Base-by-base conservation (phyloP, 1,140 invertebrate species). In the Monomorium pharaonis region DNA sequence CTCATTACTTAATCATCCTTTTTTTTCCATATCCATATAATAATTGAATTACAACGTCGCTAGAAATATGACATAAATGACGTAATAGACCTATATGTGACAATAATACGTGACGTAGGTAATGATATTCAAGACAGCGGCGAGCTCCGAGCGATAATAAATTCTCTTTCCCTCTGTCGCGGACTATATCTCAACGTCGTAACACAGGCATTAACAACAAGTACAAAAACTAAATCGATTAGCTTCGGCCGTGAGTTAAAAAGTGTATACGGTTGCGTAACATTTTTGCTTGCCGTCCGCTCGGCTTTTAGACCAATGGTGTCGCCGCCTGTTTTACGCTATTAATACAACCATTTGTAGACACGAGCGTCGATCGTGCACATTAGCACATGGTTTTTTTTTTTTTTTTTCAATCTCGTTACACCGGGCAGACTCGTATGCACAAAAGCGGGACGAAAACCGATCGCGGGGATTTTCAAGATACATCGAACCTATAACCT, bases 301-400 rank as follows among this genome's bases (percentile, higher is more conserved):
- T 75, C n/a, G 58, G 54, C 76, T 63, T 67, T 67, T 76, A 76
- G 87, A 21, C 49, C 30, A 27, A 69, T 77, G 62, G 51, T 58
- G 75, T 75, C 37, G 27, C 30, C 63, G 60, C 72, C 74, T 65
- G 65, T 86, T 58, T 85, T 78, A 77, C 49, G 70, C 72, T 67
- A 89, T 89, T 84, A 89, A 89, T 89, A 58, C 47, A 65, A 74
- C 18, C 84, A 86, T 89, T 89, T 89, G 76, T 88, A 88, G 67
- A 89, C 77, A 21, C 65, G 84, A 89, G 69, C 76, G 47, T 51
- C 69, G 56, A 49, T 69, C 44, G 44, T 27, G 16, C 58, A n/a
- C n/a, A 78, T 85, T 69, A 27, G 63, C 62, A 75, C 81, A 85
- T 70, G 21, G 84, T 86, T 80, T 78, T 49, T 62, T 86, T 86